phyloP scores from a whole-genome alignment of 2,113 vertebrate genomes.

The Cottus gobio region DNA sequence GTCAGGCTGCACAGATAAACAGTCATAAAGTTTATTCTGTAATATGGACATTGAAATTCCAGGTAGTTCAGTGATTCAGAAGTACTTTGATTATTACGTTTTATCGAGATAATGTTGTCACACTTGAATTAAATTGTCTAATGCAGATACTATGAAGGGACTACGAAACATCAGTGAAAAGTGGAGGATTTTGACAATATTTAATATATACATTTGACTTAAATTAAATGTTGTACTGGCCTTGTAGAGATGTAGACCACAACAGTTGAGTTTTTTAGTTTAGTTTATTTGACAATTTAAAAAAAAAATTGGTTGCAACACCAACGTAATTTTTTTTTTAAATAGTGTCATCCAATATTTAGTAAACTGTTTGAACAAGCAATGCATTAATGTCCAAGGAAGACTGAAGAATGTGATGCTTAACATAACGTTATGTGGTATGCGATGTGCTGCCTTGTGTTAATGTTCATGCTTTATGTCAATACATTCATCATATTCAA shows the following conservation, averaged over 20 bases:
- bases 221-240: background rate
- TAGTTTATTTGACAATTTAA: background rate
- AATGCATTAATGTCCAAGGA: conserved; percentile 51
- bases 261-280: background rate
- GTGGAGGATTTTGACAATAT: background rate
- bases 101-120: conserved; percentile 35
- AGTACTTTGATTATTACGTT: conserved; percentile 32
- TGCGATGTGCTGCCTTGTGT: background rate
- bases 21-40: conserved; percentile 66
- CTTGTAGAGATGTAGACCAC: background rate
- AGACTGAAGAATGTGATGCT: conserved; percentile 49
- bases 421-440: background rate
- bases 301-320: no score
- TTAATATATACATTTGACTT: background rate
- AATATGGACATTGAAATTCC: conserved; percentile 50
- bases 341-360: conserved; percentile 5
- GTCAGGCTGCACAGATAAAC: conserved; percentile 34
- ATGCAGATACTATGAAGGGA: no score
- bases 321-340: no score
- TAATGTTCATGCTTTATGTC: background rate
- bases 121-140: no score
- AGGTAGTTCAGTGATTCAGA: conserved; percentile 53
- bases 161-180: no score
- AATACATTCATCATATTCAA: background rate
- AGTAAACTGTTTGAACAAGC: conserved; percentile 18